Evolutionary conservation across 2,113 vertebrate species (phyloP).

Genomic region (Platysternon megacephalum): DNA sequence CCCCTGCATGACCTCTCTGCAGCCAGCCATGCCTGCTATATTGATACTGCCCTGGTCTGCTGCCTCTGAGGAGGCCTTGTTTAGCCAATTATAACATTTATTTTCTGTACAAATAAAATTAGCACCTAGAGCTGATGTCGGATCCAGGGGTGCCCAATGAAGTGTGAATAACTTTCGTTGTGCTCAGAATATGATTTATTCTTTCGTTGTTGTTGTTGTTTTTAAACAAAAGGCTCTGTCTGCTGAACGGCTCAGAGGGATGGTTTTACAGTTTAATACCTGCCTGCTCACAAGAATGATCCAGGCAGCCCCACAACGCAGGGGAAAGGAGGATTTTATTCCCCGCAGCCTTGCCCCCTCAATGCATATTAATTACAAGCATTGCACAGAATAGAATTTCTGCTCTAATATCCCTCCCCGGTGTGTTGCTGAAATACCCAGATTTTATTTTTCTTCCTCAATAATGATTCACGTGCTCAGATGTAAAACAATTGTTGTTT

Average conservation of each 20-base stretch:
- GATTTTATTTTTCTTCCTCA: not conserved
- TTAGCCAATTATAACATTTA: fast-evolving
- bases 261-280: not conserved
- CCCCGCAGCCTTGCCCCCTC: fast-evolving
- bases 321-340: not conserved
- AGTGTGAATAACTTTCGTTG: not conserved
- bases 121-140: not conserved
- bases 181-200: not conserved
- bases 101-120: not conserved
- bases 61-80: not conserved
- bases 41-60: not conserved
- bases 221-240: not conserved
- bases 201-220: not conserved
- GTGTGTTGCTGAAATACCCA: not conserved
- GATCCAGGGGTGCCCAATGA: not conserved
- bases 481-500: not conserved
- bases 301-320: not conserved
- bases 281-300: not conserved
- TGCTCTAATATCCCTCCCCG: not conserved
- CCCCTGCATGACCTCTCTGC: fast-evolving
- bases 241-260: not conserved
- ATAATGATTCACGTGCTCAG: not conserved
- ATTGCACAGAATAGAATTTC: not conserved
- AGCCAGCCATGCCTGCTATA: not conserved
- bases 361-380: not conserved